Evolutionary conservation across 2,888 invertebrate species (phyloP).

Genomic region (Lepidonotus clava): DNA sequence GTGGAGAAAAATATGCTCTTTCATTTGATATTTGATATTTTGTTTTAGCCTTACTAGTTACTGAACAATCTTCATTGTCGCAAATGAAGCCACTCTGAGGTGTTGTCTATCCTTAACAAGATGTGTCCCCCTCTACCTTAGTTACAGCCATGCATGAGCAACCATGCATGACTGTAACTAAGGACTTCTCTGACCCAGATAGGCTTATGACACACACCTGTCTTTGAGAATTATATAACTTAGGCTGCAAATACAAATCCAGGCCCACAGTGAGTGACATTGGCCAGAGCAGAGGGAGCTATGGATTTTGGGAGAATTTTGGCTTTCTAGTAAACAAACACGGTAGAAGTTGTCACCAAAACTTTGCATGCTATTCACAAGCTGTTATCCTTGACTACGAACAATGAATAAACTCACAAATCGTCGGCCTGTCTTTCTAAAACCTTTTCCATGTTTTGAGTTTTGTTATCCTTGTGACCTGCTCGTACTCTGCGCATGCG

Average conservation of each 20-base stretch:
- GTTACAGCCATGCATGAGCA: no score
- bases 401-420: background rate
- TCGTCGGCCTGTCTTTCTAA: conserved; percentile 26
- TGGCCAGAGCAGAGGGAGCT: background rate
- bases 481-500: conserved; percentile 10
- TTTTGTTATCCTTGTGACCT: background rate
- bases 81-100: no score
- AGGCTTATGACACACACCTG: no score
- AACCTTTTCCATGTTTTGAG: conserved; percentile 19
- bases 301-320: background rate
- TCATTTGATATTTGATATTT: no score
- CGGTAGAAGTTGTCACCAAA: background rate
- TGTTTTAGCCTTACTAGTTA: no score
- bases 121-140: no score
- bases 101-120: no score
- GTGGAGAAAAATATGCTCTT: no score
- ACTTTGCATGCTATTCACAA: background rate
- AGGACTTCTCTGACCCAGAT: no score
- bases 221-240: background rate
- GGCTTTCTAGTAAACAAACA: background rate
- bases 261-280: background rate
- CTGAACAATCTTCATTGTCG: no score
- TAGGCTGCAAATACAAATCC: background rate
- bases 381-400: background rate
- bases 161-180: no score